Base-by-base conservation (phyloP, 2,888 invertebrate genomes). In the Emesis castigata region DNA sequence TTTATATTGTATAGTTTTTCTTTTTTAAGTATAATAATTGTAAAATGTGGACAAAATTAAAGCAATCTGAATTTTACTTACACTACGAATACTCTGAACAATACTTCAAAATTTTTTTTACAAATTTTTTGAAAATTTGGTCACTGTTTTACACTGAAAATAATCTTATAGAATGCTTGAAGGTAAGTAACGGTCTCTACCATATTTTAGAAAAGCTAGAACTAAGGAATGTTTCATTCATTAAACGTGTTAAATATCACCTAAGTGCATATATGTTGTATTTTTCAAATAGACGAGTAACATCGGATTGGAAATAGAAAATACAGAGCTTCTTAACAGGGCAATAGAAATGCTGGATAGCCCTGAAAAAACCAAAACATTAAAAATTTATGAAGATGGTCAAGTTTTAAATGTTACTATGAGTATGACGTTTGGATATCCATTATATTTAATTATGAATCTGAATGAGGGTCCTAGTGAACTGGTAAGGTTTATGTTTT, bases 251-350 rank as follows among this genome's bases (percentile, higher is more conserved):
- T n/a, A n/a, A n/a, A n/a, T n/a, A n/a, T n/a, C n/a, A n/a, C n/a
- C n/a, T n/a, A n/a, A n/a, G n/a, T n/a, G n/a, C n/a, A n/a, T n/a
- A n/a, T n/a, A 39, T 14, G 2, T 39, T 39, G 39, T 39, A 14
- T 39, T 39, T 39, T 39, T 14, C 14, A 7, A 39, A 39, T 39
- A 95, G 94, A 86, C 91, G 8, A 91, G 90, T 80, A 94, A 94
- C 77, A 86, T 84, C 31, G 87, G 88, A 3, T 75, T 93, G 34
- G 90, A 92, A 86, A 89, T 91, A 39, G 87, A 90, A 53, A 88
- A 89, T 31, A 78, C 87, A 31, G 89, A 90, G n/a, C 86, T 92
- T 22, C 16, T 92, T 5, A 78, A 90, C 66, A 91, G 90, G 81
- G 93, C 92, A 9, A 69, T 87, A 6, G 56, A 89, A 48, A 89